Percentiles rank a stretch among this genome's conserved stretches.
phyloP scores from a whole-genome alignment of 1,140 invertebrate genomes.

The Eufriesea mexicana region DNA sequence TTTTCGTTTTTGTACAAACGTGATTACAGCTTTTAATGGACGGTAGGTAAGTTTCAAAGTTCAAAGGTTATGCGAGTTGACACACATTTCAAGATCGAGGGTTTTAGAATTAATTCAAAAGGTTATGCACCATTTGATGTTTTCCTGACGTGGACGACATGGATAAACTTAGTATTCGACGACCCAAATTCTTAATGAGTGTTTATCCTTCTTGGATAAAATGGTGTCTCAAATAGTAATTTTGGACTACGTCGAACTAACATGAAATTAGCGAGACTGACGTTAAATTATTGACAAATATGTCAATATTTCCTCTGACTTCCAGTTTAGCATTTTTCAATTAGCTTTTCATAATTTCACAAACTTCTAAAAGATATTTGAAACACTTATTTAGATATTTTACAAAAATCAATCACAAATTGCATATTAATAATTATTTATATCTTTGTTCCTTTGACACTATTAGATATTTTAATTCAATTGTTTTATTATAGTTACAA shows the following conservation, averaged over 20 bases:
- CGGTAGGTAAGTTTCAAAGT: not conserved
- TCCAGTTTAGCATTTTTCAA: no score
- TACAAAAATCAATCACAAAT: no score
- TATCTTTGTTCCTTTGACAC: no score
- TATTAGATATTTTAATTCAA: no score
- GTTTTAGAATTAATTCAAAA: not conserved
- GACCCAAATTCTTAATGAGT: not conserved
- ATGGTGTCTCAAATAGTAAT: not conserved
- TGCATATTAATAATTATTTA: not conserved
- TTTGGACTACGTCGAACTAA: not conserved
- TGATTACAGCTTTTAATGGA: conserved; percentile 5
- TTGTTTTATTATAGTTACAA: no score
- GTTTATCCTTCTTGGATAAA: not conserved
- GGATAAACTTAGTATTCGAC: not conserved
- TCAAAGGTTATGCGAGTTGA: not conserved
- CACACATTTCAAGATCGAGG: not conserved
- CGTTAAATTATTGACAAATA: not conserved
- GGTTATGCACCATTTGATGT: not conserved
- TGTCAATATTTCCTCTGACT: not conserved
- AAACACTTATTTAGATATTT: not conserved
- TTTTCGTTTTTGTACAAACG: not conserved
- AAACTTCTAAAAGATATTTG: not conserved
- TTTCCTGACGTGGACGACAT: no score
- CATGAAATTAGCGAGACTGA: not conserved
- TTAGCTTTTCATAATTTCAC: not conserved